Evolutionary conservation across 2,888 invertebrate species (phyloP), one percentile per base, ranked within the genome.

Genomic region (Diadegma fenestrale): DNA sequence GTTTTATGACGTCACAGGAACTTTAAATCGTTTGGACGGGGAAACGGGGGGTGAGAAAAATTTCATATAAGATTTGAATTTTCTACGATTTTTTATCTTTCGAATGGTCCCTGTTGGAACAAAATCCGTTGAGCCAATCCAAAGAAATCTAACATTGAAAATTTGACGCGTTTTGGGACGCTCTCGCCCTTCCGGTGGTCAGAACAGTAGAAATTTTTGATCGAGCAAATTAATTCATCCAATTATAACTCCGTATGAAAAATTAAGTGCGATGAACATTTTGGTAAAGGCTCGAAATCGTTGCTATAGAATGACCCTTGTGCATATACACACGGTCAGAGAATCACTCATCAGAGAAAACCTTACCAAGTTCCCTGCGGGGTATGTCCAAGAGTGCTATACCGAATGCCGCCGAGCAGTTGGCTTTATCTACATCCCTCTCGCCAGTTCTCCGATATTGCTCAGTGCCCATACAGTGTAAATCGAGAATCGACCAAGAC

Each of bases 311-410:
- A 77, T n/a, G 51, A 22, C 54, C 66, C 26, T 10, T 76, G 64
- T 4, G 14, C 33, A 54, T 54, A 33, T 37, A 54, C n/a, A 33
- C 54, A 33, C 37, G 30, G 41, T 22, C 43, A 45, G 78, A 43
- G 37, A 71, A 80, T 76, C 76, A 68, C 69, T 72, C 64, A 14
- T 72, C 64, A 14, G 48, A 61, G 54, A 79, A 75, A 63, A 85
- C 81, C 78, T 85, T 64, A 78, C 73, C 66, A 51, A 51, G 63
- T 54, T 69, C 73, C 75, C 45, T 26, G 19, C 26, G n/a, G 22
- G 22, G 17, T 51, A 61, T 45, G 66, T 79, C 69, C 71, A 19
- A 63, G 58, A 66, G 26, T 41, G 26, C 41, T 30, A 48, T 58
- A 58, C 7, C 19, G 41, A 73, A 69, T 58, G 37, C 41, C 48